Evolutionary conservation across 64 coral and sea anemone genomes (phyloP).

Genomic region (Hydrozoanthus tunicans): DNA sequence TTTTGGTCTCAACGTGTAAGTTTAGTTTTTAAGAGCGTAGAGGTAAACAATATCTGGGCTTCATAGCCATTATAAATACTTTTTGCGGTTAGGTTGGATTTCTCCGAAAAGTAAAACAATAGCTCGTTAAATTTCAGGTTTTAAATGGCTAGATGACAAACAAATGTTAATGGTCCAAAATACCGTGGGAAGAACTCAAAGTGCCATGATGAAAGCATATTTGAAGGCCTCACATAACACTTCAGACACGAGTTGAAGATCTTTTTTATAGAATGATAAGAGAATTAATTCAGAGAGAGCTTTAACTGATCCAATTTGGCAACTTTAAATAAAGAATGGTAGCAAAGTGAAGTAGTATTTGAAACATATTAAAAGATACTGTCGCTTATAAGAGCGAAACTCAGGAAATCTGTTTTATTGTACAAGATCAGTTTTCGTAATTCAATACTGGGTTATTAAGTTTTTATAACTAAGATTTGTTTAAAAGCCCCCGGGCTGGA

Average conservation of each 20-base stretch:
- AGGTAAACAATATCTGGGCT: neutral
- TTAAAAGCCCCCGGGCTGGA: too few relatives aligned
- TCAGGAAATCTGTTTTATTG: neutral
- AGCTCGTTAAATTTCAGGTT: neutral
- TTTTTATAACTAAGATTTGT: neutral
- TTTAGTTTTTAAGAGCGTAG: neutral
- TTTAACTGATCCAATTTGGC: neutral
- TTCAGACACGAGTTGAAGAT: neutral
- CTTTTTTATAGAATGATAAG: neutral
- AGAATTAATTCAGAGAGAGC: too few relatives aligned
- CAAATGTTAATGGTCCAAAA: neutral
- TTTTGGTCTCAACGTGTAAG: too few relatives aligned
- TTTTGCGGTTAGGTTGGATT: neutral
- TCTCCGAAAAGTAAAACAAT: neutral
- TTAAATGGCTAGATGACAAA: conserved; percentile 40
- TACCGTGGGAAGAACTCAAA: neutral
- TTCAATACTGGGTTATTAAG: neutral
- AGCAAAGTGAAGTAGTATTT: neutral
- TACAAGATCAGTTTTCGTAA: neutral
- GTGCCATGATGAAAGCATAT: neutral
- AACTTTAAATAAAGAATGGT: neutral
- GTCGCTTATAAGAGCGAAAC: neutral
- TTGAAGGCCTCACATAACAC: neutral
- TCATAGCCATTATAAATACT: neutral
- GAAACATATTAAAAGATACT: neutral